Evolutionary conservation across 2,888 invertebrate species (phyloP).

Genomic region (Cloeon dipterum): DNA sequence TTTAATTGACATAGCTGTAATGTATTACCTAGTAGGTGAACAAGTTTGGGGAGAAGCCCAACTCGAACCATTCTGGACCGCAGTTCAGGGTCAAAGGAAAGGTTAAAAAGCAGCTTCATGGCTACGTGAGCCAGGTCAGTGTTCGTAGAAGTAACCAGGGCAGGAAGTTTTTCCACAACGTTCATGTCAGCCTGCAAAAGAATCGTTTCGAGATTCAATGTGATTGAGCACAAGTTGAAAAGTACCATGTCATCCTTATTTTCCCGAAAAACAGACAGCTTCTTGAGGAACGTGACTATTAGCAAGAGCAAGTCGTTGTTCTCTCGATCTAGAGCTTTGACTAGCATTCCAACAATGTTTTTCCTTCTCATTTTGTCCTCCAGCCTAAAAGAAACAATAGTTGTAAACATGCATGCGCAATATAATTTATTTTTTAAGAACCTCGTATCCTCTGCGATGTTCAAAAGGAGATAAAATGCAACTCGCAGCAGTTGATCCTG

Average conservation of each 20-base stretch:
- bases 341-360: slow-evolving; percentile 66
- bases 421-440: no score
- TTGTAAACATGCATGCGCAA: no score
- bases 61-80: slow-evolving; percentile 74
- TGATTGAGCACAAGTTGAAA: no score
- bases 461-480: slow-evolving; percentile 76
- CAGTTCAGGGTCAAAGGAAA: slow-evolving; percentile 79
- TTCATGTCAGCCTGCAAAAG: slow-evolving; percentile 34
- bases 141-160: slow-evolving; percentile 31
- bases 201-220: slow-evolving; percentile 1
- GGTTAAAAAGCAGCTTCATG: slow-evolving; percentile 74
- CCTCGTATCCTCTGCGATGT: slow-evolving; percentile 80
- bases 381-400: slow-evolving; percentile 26
- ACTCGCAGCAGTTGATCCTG: slow-evolving; percentile 84
- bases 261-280: slow-evolving; percentile 79
- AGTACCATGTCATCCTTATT: slow-evolving; percentile 89
- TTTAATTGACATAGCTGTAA: no score
- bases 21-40: slow-evolving; percentile 67
- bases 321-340: slow-evolving; percentile 71
- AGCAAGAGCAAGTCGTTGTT: slow-evolving; percentile 75
- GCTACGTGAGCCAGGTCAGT: slow-evolving; percentile 59
- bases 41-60: slow-evolving; percentile 73
- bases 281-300: slow-evolving; percentile 83
- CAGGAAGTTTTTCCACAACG: slow-evolving; percentile 62
- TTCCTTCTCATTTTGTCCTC: slow-evolving; percentile 96